Evolutionary conservation across 2,888 invertebrate species (phyloP).

Genomic region (Nomada goodeniana): DNA sequence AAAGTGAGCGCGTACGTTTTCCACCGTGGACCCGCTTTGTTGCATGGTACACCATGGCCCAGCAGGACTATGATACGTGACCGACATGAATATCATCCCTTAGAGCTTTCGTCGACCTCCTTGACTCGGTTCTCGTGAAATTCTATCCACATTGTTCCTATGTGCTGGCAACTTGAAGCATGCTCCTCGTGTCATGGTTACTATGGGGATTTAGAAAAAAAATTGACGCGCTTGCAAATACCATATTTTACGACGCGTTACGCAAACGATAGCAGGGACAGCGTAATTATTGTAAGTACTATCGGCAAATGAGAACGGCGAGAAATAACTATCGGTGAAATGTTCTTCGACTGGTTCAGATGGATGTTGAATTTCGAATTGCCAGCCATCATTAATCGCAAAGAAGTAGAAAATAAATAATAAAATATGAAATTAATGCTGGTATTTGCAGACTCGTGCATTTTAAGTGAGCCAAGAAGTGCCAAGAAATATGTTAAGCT

Average conservation of each 20-base stretch:
- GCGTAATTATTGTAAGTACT: neutral
- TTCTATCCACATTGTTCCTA: constrained; percentile 43
- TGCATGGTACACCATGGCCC: constrained; percentile 62
- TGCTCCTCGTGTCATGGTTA: constrained; percentile 6
- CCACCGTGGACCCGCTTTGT: constrained; percentile 59
- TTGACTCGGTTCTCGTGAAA: constrained; percentile 37
- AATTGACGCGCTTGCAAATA: constrained; percentile 1
- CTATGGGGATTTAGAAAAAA: constrained; percentile 24
- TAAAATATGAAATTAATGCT: too few relatives aligned
- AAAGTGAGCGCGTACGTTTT: constrained; percentile 20
- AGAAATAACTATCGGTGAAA: too few relatives aligned
- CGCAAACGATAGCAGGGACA: neutral
- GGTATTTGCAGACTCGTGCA: too few relatives aligned
- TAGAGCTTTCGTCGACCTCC: constrained; percentile 13
- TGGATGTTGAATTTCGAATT: too few relatives aligned
- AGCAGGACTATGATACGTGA: constrained; percentile 74
- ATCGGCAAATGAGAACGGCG: neutral
- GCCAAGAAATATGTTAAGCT: constrained; percentile 12
- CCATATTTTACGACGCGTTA: constrained; percentile 5
- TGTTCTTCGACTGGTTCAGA: neutral
- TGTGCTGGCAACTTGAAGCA: constrained; percentile 10
- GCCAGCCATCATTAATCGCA: too few relatives aligned
- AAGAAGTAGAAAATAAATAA: too few relatives aligned
- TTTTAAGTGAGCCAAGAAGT: too few relatives aligned
- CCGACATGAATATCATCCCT: constrained; percentile 70